A percentile compares a stretch with the other conserved stretches of the same genome.
phyloP scores from a whole-genome alignment of 2,888 invertebrate genomes.

The Hypomecis atomaria region DNA sequence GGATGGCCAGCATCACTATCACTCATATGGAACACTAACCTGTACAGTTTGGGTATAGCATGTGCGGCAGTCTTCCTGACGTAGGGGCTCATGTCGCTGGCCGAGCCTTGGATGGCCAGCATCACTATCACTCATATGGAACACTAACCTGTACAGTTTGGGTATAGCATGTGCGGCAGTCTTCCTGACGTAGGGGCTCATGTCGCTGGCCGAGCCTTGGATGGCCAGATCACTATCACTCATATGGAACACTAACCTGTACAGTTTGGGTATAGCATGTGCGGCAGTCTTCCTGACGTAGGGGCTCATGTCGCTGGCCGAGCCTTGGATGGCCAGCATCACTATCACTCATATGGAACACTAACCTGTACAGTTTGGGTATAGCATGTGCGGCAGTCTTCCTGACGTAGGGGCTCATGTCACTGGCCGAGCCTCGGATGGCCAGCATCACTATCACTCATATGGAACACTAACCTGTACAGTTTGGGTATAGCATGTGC shows the following conservation, averaged over 20 bases:
- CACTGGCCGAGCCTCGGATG: slow-evolving; percentile 97
- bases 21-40: too few species aligned
- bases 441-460: slow-evolving; percentile 99
- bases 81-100: slow-evolving; percentile 99
- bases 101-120: slow-evolving; percentile 98
- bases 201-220: slow-evolving; percentile 97
- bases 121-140: too few species aligned
- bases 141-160: too few species aligned
- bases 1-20: slow-evolving; percentile 99
- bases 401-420: slow-evolving; percentile 99
- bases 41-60: slow-evolving; percentile 99
- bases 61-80: slow-evolving; percentile 99
- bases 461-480: too few species aligned
- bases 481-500: slow-evolving; percentile 99
- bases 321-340: slow-evolving; percentile 98
- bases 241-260: too few species aligned
- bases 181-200: slow-evolving; percentile 99
- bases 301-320: slow-evolving; percentile 99
- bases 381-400: slow-evolving; percentile 99
- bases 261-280: slow-evolving; percentile 99
- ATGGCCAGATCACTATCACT: slow-evolving; percentile 99
- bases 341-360: too few species aligned
- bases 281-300: slow-evolving; percentile 99
- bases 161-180: slow-evolving; percentile 99
- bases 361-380: slow-evolving; percentile 98